Base-by-base conservation (phyloP, 2,113 vertebrate genomes). In the Fulica atra region DNA sequence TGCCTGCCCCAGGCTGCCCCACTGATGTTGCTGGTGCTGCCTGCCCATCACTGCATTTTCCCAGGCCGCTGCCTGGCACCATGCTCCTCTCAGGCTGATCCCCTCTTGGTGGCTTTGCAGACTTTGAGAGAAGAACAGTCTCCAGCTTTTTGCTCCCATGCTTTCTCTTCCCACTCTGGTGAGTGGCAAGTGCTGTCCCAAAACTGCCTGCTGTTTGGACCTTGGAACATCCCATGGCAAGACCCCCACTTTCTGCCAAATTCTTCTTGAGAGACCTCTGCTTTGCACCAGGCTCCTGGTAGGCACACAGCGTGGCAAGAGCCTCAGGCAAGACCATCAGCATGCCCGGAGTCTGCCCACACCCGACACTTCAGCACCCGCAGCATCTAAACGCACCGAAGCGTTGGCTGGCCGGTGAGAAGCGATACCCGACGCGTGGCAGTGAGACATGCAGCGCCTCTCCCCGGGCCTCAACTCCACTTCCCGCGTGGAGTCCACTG, bases 301-400 rank as follows among this genome's bases (percentile, higher is more conserved):
- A 8, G 21, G 9, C 31, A 26, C 51, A 4, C 0, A 35, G 26
- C n/a, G 7, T 13, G 2, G 46, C 19, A 79, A 44, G 18, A 76
- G 3, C 16, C n/a, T 46, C 28, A 16, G 46, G n/a, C 14, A 25
- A 65, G 71, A 17, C 6, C 9, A 8, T 13, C 28, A n/a, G 8
- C 4, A 11, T 33, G 0, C 0, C 16, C 7, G 0, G 12, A 23
- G 29, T 23, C 28, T 64, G 50, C 29, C 25, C 56, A 2, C n/a
- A 6, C 16, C 38, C 3, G 3, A 18, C 35, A 28, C 16, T 0
- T 7, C 46, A 59, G 63, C 73, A n/a, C 21, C 31, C 12, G 28
- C 44, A 29, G 36, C 60, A 29, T 69, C 89, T n/a, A 42, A 19
- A 9, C 5, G 3, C 54, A 24, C 3, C 20, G 3, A 35, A 53